Base-by-base conservation (phyloP, 1,140 invertebrate species). In the Palaemon carinicauda region DNA sequence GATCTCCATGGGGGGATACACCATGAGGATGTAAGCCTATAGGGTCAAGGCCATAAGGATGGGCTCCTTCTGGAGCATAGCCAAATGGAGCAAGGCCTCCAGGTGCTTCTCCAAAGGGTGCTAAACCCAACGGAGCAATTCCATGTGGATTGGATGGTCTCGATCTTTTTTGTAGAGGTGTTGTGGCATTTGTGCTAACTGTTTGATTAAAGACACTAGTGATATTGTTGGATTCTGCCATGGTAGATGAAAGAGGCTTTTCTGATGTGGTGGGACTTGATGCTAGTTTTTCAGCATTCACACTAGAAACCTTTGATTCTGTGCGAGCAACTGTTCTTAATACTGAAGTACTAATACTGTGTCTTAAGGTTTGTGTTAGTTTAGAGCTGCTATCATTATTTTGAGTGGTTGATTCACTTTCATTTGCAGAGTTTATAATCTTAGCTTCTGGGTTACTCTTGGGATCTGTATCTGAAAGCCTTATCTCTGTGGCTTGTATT, bases 101-200 rank as follows among this genome's bases (percentile, higher is more conserved):
- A 14, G 84, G 84, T 5, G 84, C 77, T 19, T 80, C 19, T 31
- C 84, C 84, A 54, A 86, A 86, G 17, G 84, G 84, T 12, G 84
- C 75, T 2, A 65, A 19, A n/a, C 84, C 84, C n/a, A 33, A 31
- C 4, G 82, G 82, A 29, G 82, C 73, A 27, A 78, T 17, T 17
- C 82, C 82, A 21, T 84, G 82, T 33, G 56, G 82, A 1, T 9
- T 41, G 41, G 41, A 12, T 41, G 52, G 73, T 53, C 27, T 31
- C 10, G 84, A 60, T 14, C 60, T 31, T 7, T 69, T 21, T 7
- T 31, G 60, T n/a, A 71, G 51, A 21, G 29, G 74, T 41, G 33
- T 17, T 1, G 21, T 19, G 31, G 19, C 33, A 21, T 54, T 24
- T 0, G 75, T 31, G 29, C n/a, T 27, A 15, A 51, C 9, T 0